Conservation (phyloP, 2,113 vertebrate genomes). For the Hippocampus comes region DNA sequence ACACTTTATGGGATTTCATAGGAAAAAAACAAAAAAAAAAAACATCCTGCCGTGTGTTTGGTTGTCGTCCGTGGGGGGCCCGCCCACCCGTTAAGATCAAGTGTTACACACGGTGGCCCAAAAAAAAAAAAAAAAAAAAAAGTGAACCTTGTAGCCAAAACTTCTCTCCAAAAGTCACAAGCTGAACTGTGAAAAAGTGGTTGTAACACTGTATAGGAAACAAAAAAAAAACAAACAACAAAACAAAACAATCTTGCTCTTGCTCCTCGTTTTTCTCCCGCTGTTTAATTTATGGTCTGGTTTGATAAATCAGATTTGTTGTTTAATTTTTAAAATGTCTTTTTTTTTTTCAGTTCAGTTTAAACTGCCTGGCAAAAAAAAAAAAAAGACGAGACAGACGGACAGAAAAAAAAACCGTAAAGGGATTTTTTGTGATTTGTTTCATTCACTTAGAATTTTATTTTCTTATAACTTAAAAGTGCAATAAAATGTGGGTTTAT, state of each 20-base stretch:
- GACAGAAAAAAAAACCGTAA: conserved; percentile 81
- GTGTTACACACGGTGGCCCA: conserved; percentile 2
- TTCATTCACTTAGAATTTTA: conserved; percentile 99
- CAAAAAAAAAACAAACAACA: conserved; percentile 34
- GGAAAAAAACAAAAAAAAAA: neutral
- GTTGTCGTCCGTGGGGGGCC: neutral
- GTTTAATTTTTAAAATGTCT: conserved; percentile 73
- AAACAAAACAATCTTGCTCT: conserved; percentile 80
- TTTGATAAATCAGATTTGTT: conserved; percentile 96
- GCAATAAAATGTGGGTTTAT: conserved; percentile 99
- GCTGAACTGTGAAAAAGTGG: conserved; percentile 99
- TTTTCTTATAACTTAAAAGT: conserved; percentile 99
- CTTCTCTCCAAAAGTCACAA: conserved; percentile 93
- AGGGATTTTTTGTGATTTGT: conserved; percentile 99
- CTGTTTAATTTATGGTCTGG: conserved; percentile 98
- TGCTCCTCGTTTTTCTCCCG: conserved; percentile 74
- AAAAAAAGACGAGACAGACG: conserved; percentile 67
- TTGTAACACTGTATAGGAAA: conserved; percentile 99
- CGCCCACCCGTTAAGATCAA: neutral
- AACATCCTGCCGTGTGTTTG: neutral
- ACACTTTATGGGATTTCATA: conserved; percentile 37
- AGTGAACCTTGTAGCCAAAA: conserved; percentile 75
- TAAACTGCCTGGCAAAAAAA: conserved; percentile 88
- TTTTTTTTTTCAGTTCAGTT: conserved; percentile 73
- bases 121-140: conserved; percentile 70